These are phyloP conservation scores for Entomobrya multifasciata DNA, from an alignment of 2,888 invertebrate genomes.

Conservation along the genomic window DNA sequence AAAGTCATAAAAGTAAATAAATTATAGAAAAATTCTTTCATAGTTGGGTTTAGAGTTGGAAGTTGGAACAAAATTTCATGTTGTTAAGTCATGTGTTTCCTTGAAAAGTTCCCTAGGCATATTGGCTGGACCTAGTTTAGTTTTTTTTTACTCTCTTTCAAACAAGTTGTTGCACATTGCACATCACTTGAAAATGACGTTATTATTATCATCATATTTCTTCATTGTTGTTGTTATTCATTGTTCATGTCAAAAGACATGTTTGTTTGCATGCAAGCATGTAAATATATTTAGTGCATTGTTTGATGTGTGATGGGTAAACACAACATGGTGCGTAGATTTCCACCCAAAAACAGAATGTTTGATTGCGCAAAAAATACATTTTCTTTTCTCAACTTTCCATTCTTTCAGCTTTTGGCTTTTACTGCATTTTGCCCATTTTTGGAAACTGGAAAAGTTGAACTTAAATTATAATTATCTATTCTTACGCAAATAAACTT, in stretches of 20 bases:
- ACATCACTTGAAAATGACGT: background rate
- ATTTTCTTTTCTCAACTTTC: background rate
- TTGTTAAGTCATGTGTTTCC: background rate
- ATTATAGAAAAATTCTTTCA: background rate
- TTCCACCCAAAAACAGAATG: background rate
- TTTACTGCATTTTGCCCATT: constrained; percentile 13
- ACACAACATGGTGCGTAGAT: no score
- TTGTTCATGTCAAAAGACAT: background rate
- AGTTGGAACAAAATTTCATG: no score
- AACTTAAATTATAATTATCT: constrained; percentile 32
- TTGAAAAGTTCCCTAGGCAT: background rate
- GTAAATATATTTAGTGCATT: background rate
- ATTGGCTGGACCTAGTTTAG: constrained; percentile 29
- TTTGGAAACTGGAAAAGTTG: constrained; percentile 38
- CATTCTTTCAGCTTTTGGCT: background rate
- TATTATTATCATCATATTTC: constrained; percentile 22
- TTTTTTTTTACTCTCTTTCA: background rate
- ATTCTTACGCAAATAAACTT: constrained; percentile 45
- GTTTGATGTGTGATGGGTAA: background rate
- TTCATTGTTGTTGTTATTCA: constrained; percentile 31
- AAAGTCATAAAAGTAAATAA: constrained; percentile 23
- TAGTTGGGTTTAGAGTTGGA: no score
- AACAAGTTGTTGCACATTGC: background rate
- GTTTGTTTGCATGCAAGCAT: background rate
- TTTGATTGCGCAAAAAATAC: constrained; percentile 31